Conservation (phyloP, 2,888 invertebrate genomes). For the Rugalucina vietnamica region DNA sequence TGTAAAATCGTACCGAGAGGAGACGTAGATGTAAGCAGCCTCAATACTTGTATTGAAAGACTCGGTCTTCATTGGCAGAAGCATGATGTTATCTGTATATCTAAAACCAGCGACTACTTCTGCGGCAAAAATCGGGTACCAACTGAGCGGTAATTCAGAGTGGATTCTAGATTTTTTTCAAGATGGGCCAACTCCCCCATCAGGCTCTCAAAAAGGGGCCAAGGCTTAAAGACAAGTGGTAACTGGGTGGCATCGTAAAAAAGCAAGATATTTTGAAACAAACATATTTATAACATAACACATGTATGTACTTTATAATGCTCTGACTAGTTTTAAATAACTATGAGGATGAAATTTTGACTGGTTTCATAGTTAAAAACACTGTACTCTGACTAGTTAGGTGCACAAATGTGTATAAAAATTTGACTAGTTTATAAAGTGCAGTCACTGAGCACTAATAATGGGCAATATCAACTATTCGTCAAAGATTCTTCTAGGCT, state of each 20-base stretch:
- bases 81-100: not conserved
- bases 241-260: not conserved
- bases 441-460: not conserved
- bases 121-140: not conserved
- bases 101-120: not conserved
- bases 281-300: not conserved
- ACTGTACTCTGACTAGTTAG: not conserved
- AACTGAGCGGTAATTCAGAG: not conserved
- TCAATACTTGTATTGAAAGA: not conserved
- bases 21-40: not conserved
- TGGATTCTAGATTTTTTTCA: not conserved
- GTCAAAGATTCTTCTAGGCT: conserved; percentile 31
- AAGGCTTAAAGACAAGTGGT: not conserved
- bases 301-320: not conserved
- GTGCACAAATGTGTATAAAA: not conserved
- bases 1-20: not conserved
- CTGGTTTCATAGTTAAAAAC: not conserved
- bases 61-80: not conserved
- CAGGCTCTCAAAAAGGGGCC: not conserved
- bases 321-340: not conserved
- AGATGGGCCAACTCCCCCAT: not conserved
- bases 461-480: not conserved
- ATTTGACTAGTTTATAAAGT: not conserved
- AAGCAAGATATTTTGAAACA: not conserved
- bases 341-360: not conserved